Percentiles rank a stretch among this genome's conserved stretches.
Conservation (phyloP, 35 echinoderm and acorn worm genomes). For the Nesometra sesokonis region DNA sequence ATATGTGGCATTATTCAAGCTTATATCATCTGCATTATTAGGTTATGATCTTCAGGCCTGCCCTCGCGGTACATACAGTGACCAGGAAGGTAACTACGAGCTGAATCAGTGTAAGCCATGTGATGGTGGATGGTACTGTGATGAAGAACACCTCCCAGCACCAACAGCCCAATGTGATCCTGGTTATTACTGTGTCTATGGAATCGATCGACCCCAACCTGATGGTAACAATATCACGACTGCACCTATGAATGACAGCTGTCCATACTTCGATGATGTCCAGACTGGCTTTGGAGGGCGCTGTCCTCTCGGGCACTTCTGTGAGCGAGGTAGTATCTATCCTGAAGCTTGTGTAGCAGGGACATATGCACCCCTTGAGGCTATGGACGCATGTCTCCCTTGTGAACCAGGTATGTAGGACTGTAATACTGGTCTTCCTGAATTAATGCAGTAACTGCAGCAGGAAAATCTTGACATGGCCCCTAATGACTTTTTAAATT, state of each 20-base stretch:
- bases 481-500: too few species aligned
- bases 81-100: conserved; percentile 48
- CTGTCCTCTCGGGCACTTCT: conserved; percentile 74
- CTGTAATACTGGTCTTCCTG: background rate
- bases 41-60: conserved; percentile 74
- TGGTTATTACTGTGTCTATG: conserved; percentile 79
- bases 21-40: background rate
- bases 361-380: conserved; percentile 64
- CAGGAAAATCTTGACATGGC: too few species aligned
- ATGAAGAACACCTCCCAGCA: conserved; percentile 47
- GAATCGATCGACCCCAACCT: conserved; percentile 63
- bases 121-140: conserved; percentile 72
- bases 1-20: too few species aligned
- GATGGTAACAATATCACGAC: conserved; percentile 69
- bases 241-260: conserved; percentile 37
- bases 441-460: too few species aligned
- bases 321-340: conserved; percentile 42
- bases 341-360: conserved; percentile 66
- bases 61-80: conserved; percentile 82
- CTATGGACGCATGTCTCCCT: conserved; percentile 45
- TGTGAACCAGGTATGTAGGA: conserved; percentile 68
- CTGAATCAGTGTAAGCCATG: conserved; percentile 77
- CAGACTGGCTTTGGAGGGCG: conserved; percentile 74
- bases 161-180: conserved; percentile 38
- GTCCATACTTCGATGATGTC: conserved; percentile 62